Evolutionary conservation across 2,797 vertebrate species (phyloP).

Genomic region (Notoglanidium macrostoma): DNA sequence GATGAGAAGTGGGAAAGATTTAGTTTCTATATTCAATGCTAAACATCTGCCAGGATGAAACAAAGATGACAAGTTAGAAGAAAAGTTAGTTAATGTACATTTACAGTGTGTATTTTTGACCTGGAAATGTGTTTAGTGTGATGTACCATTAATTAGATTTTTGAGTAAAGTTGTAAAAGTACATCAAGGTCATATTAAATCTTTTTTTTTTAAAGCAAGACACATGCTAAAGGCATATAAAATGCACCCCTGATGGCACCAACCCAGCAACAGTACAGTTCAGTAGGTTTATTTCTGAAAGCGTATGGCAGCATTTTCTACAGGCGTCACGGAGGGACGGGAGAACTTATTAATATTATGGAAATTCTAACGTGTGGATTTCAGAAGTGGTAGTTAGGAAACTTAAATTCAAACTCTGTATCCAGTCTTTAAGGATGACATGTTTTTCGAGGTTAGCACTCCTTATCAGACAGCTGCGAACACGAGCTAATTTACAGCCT

Average conservation of each 20-base stretch:
- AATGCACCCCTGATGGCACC: not conserved
- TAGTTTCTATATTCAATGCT: not conserved
- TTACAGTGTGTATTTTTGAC: not conserved
- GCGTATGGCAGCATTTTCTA: not conserved
- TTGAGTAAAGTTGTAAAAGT: not conserved
- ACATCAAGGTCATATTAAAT: not conserved
- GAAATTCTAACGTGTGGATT: not conserved
- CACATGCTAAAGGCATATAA: not conserved
- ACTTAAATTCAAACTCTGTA: not conserved
- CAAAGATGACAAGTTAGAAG: not conserved
- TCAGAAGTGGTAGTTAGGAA: not conserved
- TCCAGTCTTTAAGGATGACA: not conserved
- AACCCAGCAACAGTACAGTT: not conserved
- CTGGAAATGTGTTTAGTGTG: not conserved
- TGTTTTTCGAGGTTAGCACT: slow-evolving; percentile 11
- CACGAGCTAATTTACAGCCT: slow-evolving; percentile 22
- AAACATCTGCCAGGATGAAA: slow-evolving; percentile 12
- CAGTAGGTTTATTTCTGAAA: not conserved
- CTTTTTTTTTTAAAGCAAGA: no score
- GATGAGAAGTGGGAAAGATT: slow-evolving; percentile 15
- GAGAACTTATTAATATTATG: slow-evolving; percentile 4
- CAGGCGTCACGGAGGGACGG: no score
- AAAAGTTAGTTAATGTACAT: not conserved
- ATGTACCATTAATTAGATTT: not conserved
- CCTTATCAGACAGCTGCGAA: slow-evolving; percentile 23